Base-by-base conservation (phyloP, 2,888 invertebrate genomes). In the Thecocarcelia acutangulata region DNA sequence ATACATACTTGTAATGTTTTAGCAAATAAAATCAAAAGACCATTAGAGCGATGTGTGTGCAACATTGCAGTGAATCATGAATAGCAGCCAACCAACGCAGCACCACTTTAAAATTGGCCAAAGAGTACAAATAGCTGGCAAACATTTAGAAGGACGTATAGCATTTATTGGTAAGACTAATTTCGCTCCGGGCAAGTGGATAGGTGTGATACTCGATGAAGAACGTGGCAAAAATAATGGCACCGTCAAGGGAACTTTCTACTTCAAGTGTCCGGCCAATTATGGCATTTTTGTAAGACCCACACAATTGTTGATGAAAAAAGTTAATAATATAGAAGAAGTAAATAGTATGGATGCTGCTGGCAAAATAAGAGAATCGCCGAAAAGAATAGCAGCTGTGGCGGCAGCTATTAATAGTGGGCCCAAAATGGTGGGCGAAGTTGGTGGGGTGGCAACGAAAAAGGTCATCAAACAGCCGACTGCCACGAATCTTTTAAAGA, bases 161-260 rank as follows among this genome's bases (percentile, higher is more conserved):
- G 98, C 98, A 0, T 99, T 95, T 90, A 93, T 97, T 69, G 99
- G 99, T 0, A 92, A 94, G 84, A 98, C 99, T 1, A 93, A 94
- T 50, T 99, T 99, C 91, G 96, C 98, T 0, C 92, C 94, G 64
- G 99, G 99, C 76, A 96, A 96, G 91, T 98, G 98, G 98, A 95
- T 98, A 85, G 99, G 99, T 11, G 94, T 99, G 2, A 94, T 97
- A 78, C 92, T 99, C 70, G 98, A 98, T 89, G 97, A 97, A 87
- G 93, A 98, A 0, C 97, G 96, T 89, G 99, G 98, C 28, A 98
- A 97, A 90, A 99, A 99, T 89, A 98, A 99, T 92, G 99, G 99
- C 24, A 95, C 96, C 52, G 95, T 99, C 37, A 94, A 97, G 85
- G 98, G 97, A 61, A 96, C 96, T 87, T 93, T 94, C 37, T 99